Conservation (phyloP, 2,888 invertebrate species). For the Tenthredo scrophulariae region DNA sequence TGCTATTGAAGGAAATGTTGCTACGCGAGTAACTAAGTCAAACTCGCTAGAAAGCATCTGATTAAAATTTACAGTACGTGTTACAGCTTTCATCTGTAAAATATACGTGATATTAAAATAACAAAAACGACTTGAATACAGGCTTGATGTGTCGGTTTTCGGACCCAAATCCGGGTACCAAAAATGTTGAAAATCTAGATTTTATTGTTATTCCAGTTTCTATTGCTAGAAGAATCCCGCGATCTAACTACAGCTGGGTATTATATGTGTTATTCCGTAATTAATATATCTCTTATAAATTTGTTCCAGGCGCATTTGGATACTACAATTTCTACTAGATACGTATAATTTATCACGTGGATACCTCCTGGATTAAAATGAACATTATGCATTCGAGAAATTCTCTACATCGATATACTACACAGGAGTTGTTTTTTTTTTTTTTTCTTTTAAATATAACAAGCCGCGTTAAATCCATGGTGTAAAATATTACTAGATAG, state of each 20-base stretch:
- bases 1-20: background rate
- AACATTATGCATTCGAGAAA: background rate
- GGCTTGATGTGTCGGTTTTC: background rate
- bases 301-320: conserved; percentile 68
- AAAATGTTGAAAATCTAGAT: conserved; percentile 2
- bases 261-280: background rate
- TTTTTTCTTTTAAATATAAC: background rate
- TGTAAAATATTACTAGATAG: background rate
- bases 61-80: conserved; percentile 13
- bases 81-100: background rate
- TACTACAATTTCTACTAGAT: conserved; percentile 67
- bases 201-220: background rate
- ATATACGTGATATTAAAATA: background rate
- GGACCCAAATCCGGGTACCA: background rate
- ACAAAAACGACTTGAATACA: background rate
- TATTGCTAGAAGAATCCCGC: background rate
- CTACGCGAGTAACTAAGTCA: background rate
- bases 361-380: background rate
- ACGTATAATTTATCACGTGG: background rate
- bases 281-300: background rate
- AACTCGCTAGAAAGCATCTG: conserved; percentile 38
- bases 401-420: background rate
- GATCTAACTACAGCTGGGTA: background rate
- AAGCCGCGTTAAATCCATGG: background rate
- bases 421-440: background rate